Base-by-base conservation (phyloP, 2,113 vertebrate species). In the Ctenomys sociabilis region DNA sequence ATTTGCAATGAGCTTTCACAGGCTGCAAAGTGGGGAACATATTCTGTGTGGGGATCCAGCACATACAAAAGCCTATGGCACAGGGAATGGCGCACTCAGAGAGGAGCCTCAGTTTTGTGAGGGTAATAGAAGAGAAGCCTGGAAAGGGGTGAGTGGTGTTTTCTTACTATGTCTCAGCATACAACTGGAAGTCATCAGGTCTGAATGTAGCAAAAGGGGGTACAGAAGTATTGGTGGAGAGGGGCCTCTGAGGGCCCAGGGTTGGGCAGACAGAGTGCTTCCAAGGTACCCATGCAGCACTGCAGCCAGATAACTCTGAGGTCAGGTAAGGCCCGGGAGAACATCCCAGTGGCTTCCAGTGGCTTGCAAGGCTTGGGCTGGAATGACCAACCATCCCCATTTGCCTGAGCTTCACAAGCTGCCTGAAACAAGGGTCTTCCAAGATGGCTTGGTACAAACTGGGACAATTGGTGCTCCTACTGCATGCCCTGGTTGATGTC, bases 131-230 rank as follows among this genome's bases (percentile, higher is more conserved):
- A 85, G 4, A 1, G 49, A 93, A 88, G 6, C 1, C 49, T 68
- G 30, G 84, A 77, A 73, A 54, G 49, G 49, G 26, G 3, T 66
- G 43, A 40, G 10, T 49, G 37, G 70, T n/a, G 49, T 40, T 94
- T 61, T 88, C 37, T 49, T 95, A 13, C 66, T 22, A 26, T 84
- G 83, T 86, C 6, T 77, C 77, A 90, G 52, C 80, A 52, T 1
- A 12, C 30, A 22, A 87, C 57, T 70, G 49, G 35, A 81, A 70
- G n/a, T n/a, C 45, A 73, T 28, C 10, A 17, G 52, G 24, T 61
- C 37, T 84, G 43, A 93, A 54, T 82, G 32, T 37, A 93, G 68
- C 92, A 28, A 84, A 93, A 91, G 45, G 35, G 24, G n/a, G 30
- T 26, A 19, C 8, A 77, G 21, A 43, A 43, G 22, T 30, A 57